phyloP scores from a whole-genome alignment of 1,140 invertebrate genomes.

The Drosophila oshimai region DNA sequence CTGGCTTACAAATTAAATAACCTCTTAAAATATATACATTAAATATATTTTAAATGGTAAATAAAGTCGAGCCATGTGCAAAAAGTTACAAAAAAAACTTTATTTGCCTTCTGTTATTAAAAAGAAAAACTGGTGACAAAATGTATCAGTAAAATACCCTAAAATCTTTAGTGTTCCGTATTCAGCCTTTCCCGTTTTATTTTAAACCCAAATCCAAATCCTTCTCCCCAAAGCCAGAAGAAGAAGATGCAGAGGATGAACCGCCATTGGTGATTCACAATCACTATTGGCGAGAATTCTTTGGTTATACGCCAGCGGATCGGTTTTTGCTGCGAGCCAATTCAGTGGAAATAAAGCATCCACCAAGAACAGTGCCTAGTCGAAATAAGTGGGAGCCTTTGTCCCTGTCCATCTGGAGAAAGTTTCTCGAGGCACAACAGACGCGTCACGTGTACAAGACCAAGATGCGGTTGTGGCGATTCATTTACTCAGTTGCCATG shows the following conservation, averaged over 20 bases:
- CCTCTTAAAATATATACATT: no score
- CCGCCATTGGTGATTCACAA: constrained; percentile 39
- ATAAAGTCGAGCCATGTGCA: no score
- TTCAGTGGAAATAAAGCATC: constrained; percentile 82
- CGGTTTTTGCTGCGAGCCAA: constrained; percentile 84
- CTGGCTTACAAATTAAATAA: no score
- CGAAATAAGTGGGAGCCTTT: constrained; percentile 85
- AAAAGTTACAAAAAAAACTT: no score
- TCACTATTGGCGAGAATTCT: constrained; percentile 70
- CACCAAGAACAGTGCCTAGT: constrained; percentile 43
- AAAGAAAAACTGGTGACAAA: no score
- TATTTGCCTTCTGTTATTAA: no score
- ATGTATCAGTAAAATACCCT: not conserved
- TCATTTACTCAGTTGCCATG: constrained; percentile 89
- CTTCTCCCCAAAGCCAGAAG: constrained; percentile 5
- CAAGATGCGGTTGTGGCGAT: constrained; percentile 93
- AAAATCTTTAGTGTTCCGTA: not conserved
- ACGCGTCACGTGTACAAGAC: constrained; percentile 89
- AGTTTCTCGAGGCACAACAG: constrained; percentile 90
- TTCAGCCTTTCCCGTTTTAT: no score
- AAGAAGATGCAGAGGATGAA: constrained; percentile 13
- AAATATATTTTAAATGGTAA: no score
- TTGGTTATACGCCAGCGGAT: constrained; percentile 83
- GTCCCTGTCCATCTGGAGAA: constrained; percentile 90
- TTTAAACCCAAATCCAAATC: not conserved